These are phyloP conservation scores for Palaemon carinicauda DNA, from an alignment of 1,140 invertebrate genomes.

Conservation along the genomic window DNA sequence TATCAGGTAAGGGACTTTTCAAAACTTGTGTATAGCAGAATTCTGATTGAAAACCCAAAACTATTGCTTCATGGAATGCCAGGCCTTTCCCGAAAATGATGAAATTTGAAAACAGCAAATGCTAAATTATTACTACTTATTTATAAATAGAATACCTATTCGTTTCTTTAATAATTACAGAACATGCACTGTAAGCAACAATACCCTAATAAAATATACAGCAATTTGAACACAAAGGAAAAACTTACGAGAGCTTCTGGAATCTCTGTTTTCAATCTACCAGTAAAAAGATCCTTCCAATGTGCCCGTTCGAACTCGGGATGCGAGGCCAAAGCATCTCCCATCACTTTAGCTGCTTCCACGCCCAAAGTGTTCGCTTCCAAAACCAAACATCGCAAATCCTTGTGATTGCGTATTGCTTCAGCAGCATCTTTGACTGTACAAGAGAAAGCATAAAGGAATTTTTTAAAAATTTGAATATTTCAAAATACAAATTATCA, in stretches of 20 bases:
- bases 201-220: slow-evolving; percentile 7
- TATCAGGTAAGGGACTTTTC: too few species aligned
- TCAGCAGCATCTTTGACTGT: slow-evolving; percentile 73
- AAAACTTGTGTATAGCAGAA: too few species aligned
- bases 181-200: background rate
- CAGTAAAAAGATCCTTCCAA: slow-evolving; percentile 97
- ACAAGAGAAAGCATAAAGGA: slow-evolving; percentile 16
- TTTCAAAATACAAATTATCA: background rate
- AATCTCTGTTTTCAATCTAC: slow-evolving; percentile 93
- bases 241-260: slow-evolving; percentile 79
- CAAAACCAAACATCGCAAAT: slow-evolving; percentile 77
- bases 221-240: background rate
- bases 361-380: slow-evolving; percentile 95
- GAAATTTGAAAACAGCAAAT: too few species aligned
- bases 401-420: slow-evolving; percentile 72
- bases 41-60: too few species aligned
- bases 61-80: too few species aligned
- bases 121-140: too few species aligned
- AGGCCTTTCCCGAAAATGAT: too few species aligned
- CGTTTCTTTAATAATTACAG: too few species aligned
- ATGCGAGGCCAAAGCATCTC: slow-evolving; percentile 79
- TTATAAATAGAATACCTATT: too few species aligned
- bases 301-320: slow-evolving; percentile 80
- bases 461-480: background rate
- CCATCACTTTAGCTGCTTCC: slow-evolving; percentile 84